Evolutionary conservation across 2,888 invertebrate genomes (phyloP).

Genomic region (Troides oblongomaculatus): DNA sequence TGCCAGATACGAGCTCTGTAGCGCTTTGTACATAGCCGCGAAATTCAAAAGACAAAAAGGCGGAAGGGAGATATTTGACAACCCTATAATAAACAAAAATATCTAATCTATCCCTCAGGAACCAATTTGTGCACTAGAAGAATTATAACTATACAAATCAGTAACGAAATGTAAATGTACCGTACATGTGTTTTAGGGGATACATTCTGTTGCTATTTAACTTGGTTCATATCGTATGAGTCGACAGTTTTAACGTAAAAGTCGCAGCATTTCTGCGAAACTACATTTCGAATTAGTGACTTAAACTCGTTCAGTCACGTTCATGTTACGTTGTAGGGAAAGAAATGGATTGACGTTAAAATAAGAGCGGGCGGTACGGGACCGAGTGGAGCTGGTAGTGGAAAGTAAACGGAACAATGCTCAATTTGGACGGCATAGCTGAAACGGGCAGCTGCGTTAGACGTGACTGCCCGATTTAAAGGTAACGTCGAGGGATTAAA

Average conservation of each 20-base stretch:
- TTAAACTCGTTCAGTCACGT: constrained; percentile 61
- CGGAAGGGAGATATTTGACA: too few relatives aligned
- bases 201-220: not conserved
- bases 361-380: constrained; percentile 11
- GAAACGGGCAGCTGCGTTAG: constrained; percentile 23
- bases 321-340: constrained; percentile 39
- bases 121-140: too few relatives aligned
- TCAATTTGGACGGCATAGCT: constrained; percentile 27
- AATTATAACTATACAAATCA: too few relatives aligned
- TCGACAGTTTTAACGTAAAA: constrained; percentile 16
- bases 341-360: constrained; percentile 29
- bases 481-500: constrained; percentile 26
- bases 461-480: constrained; percentile 27
- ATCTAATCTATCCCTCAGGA: too few relatives aligned
- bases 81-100: too few relatives aligned
- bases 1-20: too few relatives aligned
- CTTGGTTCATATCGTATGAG: constrained; percentile 1
- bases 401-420: constrained; percentile 30
- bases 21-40: too few relatives aligned
- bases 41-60: too few relatives aligned
- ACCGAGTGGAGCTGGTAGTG: constrained; percentile 8
- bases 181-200: not conserved
- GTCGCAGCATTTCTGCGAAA: constrained; percentile 20
- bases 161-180: not conserved
- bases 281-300: constrained; percentile 58